Percentiles rank a stretch among this genome's conserved stretches.
These are phyloP conservation scores for Choloepus didactylus DNA, from an alignment of 2,797 vertebrate genomes.

Conservation along the genomic window DNA sequence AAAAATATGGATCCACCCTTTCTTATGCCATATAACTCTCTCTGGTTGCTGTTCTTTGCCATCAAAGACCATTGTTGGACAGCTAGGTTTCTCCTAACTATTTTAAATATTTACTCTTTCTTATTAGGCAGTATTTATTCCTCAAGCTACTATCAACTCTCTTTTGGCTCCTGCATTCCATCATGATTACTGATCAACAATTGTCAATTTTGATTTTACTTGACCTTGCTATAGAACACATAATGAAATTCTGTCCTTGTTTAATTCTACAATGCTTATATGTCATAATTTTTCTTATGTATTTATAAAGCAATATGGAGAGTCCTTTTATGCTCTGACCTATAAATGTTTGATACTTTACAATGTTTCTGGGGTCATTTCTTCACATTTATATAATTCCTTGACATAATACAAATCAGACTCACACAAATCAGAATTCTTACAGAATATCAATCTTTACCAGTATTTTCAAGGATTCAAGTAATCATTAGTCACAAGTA, in stretches of 20 bases:
- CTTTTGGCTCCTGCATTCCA: background rate
- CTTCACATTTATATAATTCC: background rate
- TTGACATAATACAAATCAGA: background rate
- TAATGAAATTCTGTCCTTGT: background rate
- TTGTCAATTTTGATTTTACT: background rate
- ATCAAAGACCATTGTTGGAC: background rate
- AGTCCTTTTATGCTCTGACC: background rate
- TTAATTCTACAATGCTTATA: background rate
- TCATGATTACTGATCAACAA: background rate
- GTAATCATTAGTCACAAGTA: background rate
- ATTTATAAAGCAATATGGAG: background rate
- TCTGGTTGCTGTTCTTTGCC: background rate
- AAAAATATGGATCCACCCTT: background rate
- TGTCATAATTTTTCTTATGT: background rate
- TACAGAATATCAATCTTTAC: background rate
- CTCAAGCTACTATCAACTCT: background rate
- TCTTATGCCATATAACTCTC: background rate
- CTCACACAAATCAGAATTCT: background rate
- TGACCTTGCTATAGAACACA: background rate
- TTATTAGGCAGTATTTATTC: background rate
- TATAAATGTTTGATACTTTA: background rate
- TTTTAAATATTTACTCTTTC: background rate
- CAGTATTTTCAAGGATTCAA: background rate
- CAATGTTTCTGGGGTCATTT: background rate
- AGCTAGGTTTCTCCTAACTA: background rate